Percentiles rank a stretch among this genome's conserved stretches.
phyloP scores from a whole-genome alignment of 2,797 vertebrate species.

The Adelosebastes latens region DNA sequence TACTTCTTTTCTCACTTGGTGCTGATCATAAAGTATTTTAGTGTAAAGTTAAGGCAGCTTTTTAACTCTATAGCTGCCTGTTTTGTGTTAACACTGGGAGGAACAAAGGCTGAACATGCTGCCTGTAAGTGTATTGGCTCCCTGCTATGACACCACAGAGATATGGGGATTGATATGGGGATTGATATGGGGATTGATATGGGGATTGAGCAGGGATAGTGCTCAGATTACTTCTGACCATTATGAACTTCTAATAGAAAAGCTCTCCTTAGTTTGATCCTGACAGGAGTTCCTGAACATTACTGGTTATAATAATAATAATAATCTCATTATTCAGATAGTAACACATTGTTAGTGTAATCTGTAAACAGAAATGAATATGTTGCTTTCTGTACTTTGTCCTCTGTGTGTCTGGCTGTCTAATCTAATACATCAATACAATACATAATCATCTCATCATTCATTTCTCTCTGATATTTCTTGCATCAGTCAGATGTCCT shows the following conservation, averaged over 20 bases:
- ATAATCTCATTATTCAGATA: not conserved
- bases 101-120: not conserved
- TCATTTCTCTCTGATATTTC: not conserved
- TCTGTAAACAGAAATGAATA: not conserved
- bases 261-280: not conserved
- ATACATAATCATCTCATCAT: not conserved
- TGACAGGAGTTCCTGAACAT: not conserved
- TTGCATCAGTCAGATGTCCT: not conserved
- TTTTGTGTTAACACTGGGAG: not conserved
- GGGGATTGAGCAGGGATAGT: not conserved
- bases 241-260: slow-evolving; percentile 12
- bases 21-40: not conserved
- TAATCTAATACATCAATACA: not conserved
- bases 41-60: not conserved
- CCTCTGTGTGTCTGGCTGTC: not conserved
- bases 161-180: too few species aligned
- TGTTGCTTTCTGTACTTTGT: not conserved
- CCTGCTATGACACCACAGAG: not conserved
- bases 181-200: too few species aligned
- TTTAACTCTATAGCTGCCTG: not conserved
- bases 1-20: too few species aligned
- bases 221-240: slow-evolving; percentile 3
- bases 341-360: not conserved
- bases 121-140: not conserved
- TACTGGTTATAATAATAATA: not conserved